Percentiles rank a stretch among this genome's conserved stretches.
Conservation (phyloP, 2,888 invertebrate genomes). For the Vesta saturnalis region DNA sequence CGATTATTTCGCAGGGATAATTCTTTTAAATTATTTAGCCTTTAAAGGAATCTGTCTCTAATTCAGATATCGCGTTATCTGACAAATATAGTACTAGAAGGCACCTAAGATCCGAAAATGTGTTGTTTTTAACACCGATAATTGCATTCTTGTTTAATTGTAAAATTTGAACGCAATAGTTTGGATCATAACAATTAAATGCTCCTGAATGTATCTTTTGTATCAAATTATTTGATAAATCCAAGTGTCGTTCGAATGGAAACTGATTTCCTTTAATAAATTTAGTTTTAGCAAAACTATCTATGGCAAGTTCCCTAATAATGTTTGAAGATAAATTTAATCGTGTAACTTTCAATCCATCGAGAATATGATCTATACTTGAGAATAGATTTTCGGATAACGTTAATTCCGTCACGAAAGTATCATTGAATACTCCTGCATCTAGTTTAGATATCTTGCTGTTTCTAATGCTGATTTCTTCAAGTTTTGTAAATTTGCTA, state of each 20-base stretch:
- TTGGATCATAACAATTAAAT: slow-evolving; percentile 4
- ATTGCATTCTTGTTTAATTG: slow-evolving; percentile 16
- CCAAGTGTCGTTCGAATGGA: background rate
- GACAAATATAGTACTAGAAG: slow-evolving; percentile 12
- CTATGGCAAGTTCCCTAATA: slow-evolving; percentile 10
- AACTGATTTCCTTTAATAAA: slow-evolving; percentile 18
- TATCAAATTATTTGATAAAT: slow-evolving; percentile 26
- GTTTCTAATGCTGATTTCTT: slow-evolving; percentile 15
- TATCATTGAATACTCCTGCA: slow-evolving; percentile 16
- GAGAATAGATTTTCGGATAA: slow-evolving; percentile 20
- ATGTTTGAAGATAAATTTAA: slow-evolving; percentile 25
- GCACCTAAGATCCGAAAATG: slow-evolving; percentile 10
- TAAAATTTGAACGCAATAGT: background rate
- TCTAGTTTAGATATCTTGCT: slow-evolving; percentile 10
- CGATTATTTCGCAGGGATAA: slow-evolving; percentile 19
- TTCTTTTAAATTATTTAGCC: background rate
- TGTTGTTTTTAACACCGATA: slow-evolving; percentile 21
- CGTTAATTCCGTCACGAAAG: slow-evolving; percentile 3
- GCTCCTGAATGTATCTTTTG: background rate
- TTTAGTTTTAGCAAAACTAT: slow-evolving; percentile 11
- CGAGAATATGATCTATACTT: slow-evolving; percentile 1
- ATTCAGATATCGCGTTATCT: slow-evolving; percentile 16
- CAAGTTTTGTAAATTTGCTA: slow-evolving; percentile 17
- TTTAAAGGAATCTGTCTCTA: slow-evolving; percentile 18
- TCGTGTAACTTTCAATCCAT: slow-evolving; percentile 12